A percentile compares a stretch with the other conserved stretches of the same genome.
Evolutionary conservation across 2,113 vertebrate genomes (phyloP).

Genomic region (Gymnobelideus leadbeateri): DNA sequence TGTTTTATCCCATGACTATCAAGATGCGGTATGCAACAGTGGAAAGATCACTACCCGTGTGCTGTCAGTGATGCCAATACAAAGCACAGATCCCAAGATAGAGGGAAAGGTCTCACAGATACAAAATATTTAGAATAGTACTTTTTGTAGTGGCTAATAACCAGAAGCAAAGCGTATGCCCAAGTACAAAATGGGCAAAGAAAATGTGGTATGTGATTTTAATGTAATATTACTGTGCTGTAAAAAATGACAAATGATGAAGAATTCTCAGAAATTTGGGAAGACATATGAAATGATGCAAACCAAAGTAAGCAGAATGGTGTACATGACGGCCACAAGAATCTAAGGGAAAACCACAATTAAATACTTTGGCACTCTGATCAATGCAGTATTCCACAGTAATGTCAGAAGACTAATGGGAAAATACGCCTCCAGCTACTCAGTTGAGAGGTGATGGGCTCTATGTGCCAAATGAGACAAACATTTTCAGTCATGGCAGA

Average conservation of each 20-base stretch:
- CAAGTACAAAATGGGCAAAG: neutral
- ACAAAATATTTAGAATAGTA: neutral
- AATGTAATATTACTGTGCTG: neutral
- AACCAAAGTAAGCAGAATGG: neutral
- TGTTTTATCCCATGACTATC: neutral
- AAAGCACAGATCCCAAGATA: neutral
- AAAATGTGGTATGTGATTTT: neutral
- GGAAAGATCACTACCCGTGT: neutral
- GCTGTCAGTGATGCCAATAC: neutral
- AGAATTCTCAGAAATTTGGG: neutral
- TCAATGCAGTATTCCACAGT: neutral
- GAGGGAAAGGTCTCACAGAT: neutral
- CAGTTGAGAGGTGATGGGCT: neutral
- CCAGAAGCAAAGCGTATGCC: neutral
- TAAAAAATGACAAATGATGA: neutral
- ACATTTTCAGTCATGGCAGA: neutral
- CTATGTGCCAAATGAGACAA: neutral
- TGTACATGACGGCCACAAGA: neutral
- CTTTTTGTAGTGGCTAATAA: neutral
- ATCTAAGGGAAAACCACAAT: neutral
- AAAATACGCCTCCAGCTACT: neutral
- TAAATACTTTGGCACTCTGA: neutral
- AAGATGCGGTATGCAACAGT: neutral
- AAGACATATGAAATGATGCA: neutral
- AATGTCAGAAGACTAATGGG: neutral